Evolutionary conservation across 2,113 vertebrate species (phyloP).

Genomic region (Halichoeres trimaculatus): DNA sequence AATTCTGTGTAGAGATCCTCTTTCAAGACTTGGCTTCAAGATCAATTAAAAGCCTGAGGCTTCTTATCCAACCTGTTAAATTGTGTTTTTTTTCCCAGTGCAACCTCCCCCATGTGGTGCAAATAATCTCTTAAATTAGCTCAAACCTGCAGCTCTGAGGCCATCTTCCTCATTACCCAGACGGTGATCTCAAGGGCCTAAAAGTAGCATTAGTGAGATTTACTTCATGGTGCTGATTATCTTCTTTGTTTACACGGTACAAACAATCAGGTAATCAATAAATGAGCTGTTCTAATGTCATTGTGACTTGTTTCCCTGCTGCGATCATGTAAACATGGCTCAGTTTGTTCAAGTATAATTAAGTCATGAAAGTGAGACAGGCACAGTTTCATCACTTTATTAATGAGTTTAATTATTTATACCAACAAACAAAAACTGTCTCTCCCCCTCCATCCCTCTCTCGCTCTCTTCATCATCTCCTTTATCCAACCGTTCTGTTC

Average conservation of each 20-base stretch:
- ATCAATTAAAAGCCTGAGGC: too few relatives aligned
- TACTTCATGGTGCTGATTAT: not conserved
- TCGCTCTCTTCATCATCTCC: slow-evolving; percentile 58
- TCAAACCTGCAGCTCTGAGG: too few relatives aligned
- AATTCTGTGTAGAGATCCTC: too few relatives aligned
- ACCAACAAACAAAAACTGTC: slow-evolving; percentile 85
- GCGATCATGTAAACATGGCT: slow-evolving; percentile 8
- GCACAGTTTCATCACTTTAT: slow-evolving; percentile 84
- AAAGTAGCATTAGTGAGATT: not conserved
- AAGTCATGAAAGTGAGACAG: slow-evolving; percentile 49
- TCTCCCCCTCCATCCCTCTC: slow-evolving; percentile 80
- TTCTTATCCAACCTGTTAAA: not conserved
- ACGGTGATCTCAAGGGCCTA: not conserved
- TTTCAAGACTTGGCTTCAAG: too few relatives aligned
- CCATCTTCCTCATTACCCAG: not conserved
- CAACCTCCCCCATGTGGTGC: too few relatives aligned
- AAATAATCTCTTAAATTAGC: not conserved
- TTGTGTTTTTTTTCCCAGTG: not conserved
- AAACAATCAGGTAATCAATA: not conserved
- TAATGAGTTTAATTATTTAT: slow-evolving; percentile 88
- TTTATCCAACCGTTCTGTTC: slow-evolving; percentile 70
- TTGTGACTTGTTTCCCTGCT: not conserved
- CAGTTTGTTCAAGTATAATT: slow-evolving; percentile 1
- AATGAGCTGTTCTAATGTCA: not conserved
- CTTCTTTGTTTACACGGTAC: not conserved